Evolutionary conservation across 2,888 invertebrate species (phyloP), one percentile per base, ranked within the genome.

Genomic region (Epistrophe grossulariae): DNA sequence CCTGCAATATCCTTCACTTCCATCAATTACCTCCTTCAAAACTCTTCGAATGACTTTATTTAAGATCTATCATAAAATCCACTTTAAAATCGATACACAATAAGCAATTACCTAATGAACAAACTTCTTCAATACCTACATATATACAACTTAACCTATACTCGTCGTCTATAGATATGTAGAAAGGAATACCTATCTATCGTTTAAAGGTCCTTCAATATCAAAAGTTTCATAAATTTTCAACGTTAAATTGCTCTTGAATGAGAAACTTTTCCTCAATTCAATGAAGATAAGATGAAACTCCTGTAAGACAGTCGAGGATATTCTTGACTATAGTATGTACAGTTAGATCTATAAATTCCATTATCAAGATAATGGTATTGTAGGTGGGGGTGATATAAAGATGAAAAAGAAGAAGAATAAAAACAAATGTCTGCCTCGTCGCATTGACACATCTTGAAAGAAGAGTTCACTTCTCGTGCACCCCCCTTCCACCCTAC

Each of bases 21-120:
- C 5, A 55, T 9, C 15, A 55, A 5, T 4, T 15, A 13, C 28
- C 55, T 8, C 31, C 31, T 57, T n/a, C 11, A 57, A n/a, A 57
- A 71, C 9, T 45, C 45, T 24, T 17, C 15, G 17, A 38, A 68
- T 40, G 28, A 13, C 50, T 70, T 43, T 57, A 40, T 57, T 52
- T 57, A 57, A 28, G 38, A 52, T 28, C 55, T 31, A 38, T 52
- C 52, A 68, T 68, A 72, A 72, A 57, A 59, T 59, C 57, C 38
- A 43, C 72, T 72, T 72, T 48, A 35, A 59, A 72, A 45, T 60
- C 48, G 72, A 72, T 59, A 72, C 72, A 72, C 31, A 55, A 70
- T 55, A 71, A 57, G 40, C 55, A 72, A 72, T 59, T 72, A 72
- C 59, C 59, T 72, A 57, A 57, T 72, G 45, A 59, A 72, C 59